Evolutionary conservation across 2,113 vertebrate species (phyloP), one percentile per base, ranked within the genome.

Genomic region (Spea bombifrons): DNA sequence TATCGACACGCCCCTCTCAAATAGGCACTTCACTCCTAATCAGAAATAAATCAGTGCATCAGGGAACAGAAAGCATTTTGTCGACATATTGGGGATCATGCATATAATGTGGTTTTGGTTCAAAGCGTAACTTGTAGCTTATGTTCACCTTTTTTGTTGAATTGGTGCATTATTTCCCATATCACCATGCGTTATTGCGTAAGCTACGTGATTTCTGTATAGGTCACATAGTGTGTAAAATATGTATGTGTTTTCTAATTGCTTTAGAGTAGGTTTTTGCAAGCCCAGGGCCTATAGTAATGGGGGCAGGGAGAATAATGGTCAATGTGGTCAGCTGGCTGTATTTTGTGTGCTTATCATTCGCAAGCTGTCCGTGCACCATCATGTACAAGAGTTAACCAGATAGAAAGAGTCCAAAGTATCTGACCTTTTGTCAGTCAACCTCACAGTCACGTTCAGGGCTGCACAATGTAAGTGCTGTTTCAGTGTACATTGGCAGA

Each of bases 371-470:
- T 45, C 48, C 69, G 83, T 48, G 71, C 66, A 71, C 73, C 61
- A 46, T 88, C 53, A 5, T 75, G 59, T 75, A 67, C 73, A 84
- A 82, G 80, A 53, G 75, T 81, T 81, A 72, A 74, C 67, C 66
- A 81, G 80, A 81, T 43, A 83, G 66, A 82, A 86, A 80, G 76
- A 85, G 82, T 86, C 85, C 86, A 86, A 86, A 86, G 83, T 76
- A 85, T 70, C 78, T 83, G 66, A 81, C 79, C 80, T 82, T 82
- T 83, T 85, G 66, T 71, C 30, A 13, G 82, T 81, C 66, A 71
- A 81, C 46, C 76, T 81, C 81, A n/a, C 17, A 76, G 65, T 83
- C 81, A 61, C 10, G 30, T 64, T 69, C n/a, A 71, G 61, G 55
- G 50, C 81, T 75, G 5, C 43, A 75, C 5, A 76, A 64, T 80